Evolutionary conservation across 2,113 vertebrate genomes (phyloP).

Genomic region (Heteronetta atricapilla): DNA sequence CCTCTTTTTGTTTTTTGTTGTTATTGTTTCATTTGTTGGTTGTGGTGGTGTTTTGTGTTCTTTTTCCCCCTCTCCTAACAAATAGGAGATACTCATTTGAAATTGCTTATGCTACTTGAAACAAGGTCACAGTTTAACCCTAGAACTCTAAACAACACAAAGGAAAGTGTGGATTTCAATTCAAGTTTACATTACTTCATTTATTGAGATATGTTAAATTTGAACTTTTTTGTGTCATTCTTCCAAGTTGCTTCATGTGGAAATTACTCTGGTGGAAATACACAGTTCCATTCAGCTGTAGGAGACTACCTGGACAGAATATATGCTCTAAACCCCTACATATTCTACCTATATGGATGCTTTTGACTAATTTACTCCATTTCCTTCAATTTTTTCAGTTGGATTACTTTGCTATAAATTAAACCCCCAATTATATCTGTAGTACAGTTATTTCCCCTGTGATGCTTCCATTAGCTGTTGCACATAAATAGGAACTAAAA

Average conservation of each 20-base stretch:
- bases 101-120: background rate
- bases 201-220: background rate
- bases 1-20: background rate
- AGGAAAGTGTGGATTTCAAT: background rate
- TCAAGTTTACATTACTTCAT: background rate
- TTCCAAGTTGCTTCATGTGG: background rate
- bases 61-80: background rate
- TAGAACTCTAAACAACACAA: background rate
- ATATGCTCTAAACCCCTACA: background rate
- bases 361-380: background rate
- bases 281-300: background rate
- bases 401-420: background rate
- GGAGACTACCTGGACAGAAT: background rate
- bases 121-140: background rate
- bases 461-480: background rate
- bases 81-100: background rate
- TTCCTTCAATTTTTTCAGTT: background rate
- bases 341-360: background rate
- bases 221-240: background rate
- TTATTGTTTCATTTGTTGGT: background rate
- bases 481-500: background rate
- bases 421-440: background rate
- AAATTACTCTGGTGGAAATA: background rate
- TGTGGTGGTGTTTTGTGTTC: background rate
- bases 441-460: background rate